phyloP scores from a whole-genome alignment of 2,113 vertebrate species.

The Psittacara wagleri region DNA sequence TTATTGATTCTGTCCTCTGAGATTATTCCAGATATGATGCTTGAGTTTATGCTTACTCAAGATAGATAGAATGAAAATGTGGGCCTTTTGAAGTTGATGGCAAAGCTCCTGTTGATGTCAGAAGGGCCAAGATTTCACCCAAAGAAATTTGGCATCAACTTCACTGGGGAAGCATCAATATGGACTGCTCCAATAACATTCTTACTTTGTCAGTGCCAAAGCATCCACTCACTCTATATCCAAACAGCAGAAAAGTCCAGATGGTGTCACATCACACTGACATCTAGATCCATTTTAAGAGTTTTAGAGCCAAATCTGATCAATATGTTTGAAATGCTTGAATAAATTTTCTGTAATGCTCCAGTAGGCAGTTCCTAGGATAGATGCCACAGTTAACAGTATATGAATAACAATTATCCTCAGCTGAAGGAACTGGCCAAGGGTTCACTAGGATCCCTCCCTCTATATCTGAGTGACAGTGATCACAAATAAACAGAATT shows the following conservation, averaged over 20 bases:
- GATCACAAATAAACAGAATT: background rate
- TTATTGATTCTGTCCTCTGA: background rate
- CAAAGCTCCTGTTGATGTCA: conserved; percentile 7
- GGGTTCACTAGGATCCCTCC: background rate
- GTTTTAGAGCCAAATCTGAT: conserved; percentile 12
- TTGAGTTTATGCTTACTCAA: background rate
- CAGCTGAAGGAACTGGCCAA: background rate
- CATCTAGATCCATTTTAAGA: conserved; percentile 14
- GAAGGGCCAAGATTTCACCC: background rate
- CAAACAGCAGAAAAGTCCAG: conserved; percentile 43
- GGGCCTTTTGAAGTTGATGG: conserved; percentile 15
- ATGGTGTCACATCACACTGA: conserved; percentile 10
- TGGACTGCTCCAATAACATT: background rate
- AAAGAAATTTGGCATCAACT: background rate
- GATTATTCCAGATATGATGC: background rate
- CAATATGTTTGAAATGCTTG: conserved; percentile 30
- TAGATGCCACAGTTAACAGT: background rate
- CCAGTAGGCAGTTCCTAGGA: background rate
- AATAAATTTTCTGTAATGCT: background rate
- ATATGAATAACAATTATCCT: background rate
- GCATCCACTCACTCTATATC: conserved; percentile 15
- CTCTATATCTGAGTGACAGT: background rate
- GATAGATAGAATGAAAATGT: background rate
- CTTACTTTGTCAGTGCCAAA: conserved; percentile 27
- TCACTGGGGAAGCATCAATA: background rate